Evolutionary conservation across 1,140 invertebrate genomes (phyloP), one percentile per base, ranked within the genome.

Genomic region (Bombus consobrinus): DNA sequence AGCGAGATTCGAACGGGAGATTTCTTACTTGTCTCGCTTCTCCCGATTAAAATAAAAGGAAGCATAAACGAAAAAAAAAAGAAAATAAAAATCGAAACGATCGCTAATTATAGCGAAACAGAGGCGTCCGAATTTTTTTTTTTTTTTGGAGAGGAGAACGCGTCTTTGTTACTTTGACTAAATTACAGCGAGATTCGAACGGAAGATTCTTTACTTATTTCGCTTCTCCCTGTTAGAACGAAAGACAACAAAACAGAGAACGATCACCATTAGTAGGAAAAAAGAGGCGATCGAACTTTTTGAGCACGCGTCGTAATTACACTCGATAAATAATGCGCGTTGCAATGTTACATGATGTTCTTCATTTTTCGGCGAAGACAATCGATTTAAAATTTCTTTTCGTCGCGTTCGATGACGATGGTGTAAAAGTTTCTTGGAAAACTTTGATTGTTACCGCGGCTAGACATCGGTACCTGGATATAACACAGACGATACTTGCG

Each of bases 401-500:
- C 34, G 9, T 28, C 13, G 25, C 59, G 34, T 25, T 80, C 73
- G 62, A 85, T 47, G 0, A 53, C 41, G 32, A 9, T 6, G 34
- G 43, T 81, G 59, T 75, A 81, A 85, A 85, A 81, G 53, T 59
- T 32, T 5, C 2, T 57, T 39, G 64, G 32, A 41, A 68, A 59
- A 39, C 25, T 57, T 43, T 64, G 43, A 87, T 81, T 32, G 59
- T 83, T 87, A 85, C 41, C 68, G 64, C 43, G n/a, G 59, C 41
- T 80, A 64, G 64, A 81, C 32, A 47, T 81, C 73, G 75, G 41
- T 84, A 84, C 66, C n/a, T 74, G 47, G 81, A 75, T 83, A 47
- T 83, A 82, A 83, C 34, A 80, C 37, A 59, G 39, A 74, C 25
- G 69, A 86, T 57, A 77, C 32, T 69, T 76, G 59, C 85, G 73